Base-by-base conservation (phyloP, 2,888 invertebrate species). In the Camptogramma bilineatum region DNA sequence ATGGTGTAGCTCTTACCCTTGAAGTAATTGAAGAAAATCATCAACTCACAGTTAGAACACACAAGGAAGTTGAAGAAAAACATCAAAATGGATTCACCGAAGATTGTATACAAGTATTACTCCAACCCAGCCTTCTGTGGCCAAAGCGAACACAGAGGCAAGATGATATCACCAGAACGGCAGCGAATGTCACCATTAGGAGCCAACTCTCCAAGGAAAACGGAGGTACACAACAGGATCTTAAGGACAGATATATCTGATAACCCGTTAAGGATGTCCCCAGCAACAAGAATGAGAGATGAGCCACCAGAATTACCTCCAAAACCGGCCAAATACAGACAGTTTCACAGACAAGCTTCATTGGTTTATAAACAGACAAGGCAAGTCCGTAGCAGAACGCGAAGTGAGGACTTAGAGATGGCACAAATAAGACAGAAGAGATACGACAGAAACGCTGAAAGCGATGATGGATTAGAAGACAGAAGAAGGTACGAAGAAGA, bases 81-180 rank as follows among this genome's bases (percentile, higher is more conserved):
- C 50, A 46, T 13, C 64, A 74, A 54, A 13, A 93, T 93, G 93
- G 92, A 93, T 70, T 93, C 93, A 18, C 93, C 93, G 31, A 93
- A 92, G 80, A 93, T 93, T 8, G 86, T 93, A 1, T 93, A 93
- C 80, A 94, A 95, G 84, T 96, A 96, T 75, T 97, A 97, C 77
- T 95, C 96, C 5, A 97, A 97, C 81, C 96, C 96, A 58, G 96
- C 96, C 0, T 97, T 97, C 81, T 96, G 96, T 81, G 95, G 95
- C 28, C 95, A 96, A 86, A 96, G 96, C 81, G 97, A 97, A 31
- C 93, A 89, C 64, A 84, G 88, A 44, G 73, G 86, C 9, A 87
- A 87, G 64, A 78, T 90, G 0, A 78, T 80, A 1, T 81, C 84
- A 1, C 86, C 88, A 0, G 83, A 86, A 16, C 77, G 80, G 53